Evolutionary conservation across 2,888 invertebrate genomes (phyloP), one percentile per base, ranked within the genome.

Genomic region (Spodoptera littoralis): DNA sequence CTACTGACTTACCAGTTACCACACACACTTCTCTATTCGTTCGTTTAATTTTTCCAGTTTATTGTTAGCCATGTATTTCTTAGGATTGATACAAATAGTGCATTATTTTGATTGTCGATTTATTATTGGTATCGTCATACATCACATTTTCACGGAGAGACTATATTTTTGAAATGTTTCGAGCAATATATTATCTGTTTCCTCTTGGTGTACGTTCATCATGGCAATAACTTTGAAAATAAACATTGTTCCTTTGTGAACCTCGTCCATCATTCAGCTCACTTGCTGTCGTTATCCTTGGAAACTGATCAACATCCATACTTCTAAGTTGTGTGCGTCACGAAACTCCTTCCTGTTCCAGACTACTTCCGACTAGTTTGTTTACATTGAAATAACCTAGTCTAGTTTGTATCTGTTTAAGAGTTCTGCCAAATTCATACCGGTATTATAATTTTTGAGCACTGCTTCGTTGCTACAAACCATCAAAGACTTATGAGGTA

Each of bases 31-130:
- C 27, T 43, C 8, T 13, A 52, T 11, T 46, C 52, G 27, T 48
- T 65, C 8, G 27, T 46, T 42, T 44, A 36, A 56, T 30, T 52
- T 47, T 44, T 66, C 44, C 22, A 50, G 0, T 63, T 48, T 71
- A 63, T 18, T 36, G 52, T 55, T 12, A 49, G 45, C 63, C 46
- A 49, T 74, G 12, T 54, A 46, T 63, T 76, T 71, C 72, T 59
- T 76, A 49, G 53, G 46, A 60, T 42, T 76, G 53, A 47, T 50
- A 47, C 53, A 60, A 41, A 49, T 43, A 71, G 65, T 71, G 47
- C 55, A 71, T 76, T n/a, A n/a, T n/a, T n/a, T 60, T 76, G 5
- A 2, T 64, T 56, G 47, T 52, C 47, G 53, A 71, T 71, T 71
- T 70, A 71, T 52, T 54, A 59, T 41, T 36, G 12, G 12, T 59